Percentiles rank a stretch among this genome's conserved stretches.
Conservation (phyloP, 2,113 vertebrate genomes). For the Riparia riparia region DNA sequence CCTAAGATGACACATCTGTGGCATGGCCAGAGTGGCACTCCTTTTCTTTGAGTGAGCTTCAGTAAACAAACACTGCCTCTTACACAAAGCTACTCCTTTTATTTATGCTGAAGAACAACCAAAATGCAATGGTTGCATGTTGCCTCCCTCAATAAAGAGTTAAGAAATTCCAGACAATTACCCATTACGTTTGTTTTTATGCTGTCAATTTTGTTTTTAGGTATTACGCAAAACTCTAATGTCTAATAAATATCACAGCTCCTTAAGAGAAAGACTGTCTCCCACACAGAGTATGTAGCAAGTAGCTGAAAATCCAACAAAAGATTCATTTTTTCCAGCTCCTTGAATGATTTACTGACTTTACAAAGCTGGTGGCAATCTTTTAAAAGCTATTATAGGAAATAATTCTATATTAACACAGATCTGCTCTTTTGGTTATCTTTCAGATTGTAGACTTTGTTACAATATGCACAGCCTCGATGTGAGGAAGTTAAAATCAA, state of each 20-base stretch:
- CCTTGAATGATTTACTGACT: not conserved
- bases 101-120: not conserved
- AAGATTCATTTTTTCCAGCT: not conserved
- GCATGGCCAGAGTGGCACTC: not conserved
- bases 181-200: not conserved
- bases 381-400: not conserved
- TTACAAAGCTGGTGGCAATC: not conserved
- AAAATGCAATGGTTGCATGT: not conserved
- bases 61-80: not conserved
- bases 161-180: not conserved
- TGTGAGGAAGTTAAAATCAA: not conserved
- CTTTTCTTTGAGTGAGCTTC: not conserved
- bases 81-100: not conserved
- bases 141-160: not conserved
- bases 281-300: not conserved
- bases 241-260: not conserved
- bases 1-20: not conserved
- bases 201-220: not conserved
- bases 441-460: not conserved
- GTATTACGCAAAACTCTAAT: not conserved
- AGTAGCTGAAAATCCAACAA: not conserved
- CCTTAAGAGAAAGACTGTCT: not conserved
- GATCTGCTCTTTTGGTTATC: not conserved
- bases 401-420: not conserved
- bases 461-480: not conserved